Conservation (phyloP, 2,797 vertebrate genomes). For the Phrynocephalus vlangalii region DNA sequence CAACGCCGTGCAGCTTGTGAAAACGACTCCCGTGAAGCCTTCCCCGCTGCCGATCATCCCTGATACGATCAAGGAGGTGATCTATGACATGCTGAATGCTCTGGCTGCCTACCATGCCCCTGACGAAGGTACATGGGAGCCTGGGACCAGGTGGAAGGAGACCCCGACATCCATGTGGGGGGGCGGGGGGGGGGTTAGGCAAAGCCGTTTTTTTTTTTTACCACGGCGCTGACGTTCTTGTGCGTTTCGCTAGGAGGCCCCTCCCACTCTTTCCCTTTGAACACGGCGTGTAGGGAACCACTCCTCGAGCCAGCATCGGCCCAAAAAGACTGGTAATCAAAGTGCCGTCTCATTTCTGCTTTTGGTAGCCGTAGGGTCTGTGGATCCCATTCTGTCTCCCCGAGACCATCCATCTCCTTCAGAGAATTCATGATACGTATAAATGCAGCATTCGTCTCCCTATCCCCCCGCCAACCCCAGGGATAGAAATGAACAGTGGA, state of each 20-base stretch:
- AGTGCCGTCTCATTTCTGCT: neutral
- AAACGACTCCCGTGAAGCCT: slow-evolving; percentile 93
- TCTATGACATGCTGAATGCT: slow-evolving; percentile 97
- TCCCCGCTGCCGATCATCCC: slow-evolving; percentile 91
- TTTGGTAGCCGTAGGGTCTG: neutral
- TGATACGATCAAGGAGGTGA: slow-evolving; percentile 95
- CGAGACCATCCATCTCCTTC: too few species aligned
- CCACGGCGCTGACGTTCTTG: neutral
- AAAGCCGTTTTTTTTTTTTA: too few species aligned
- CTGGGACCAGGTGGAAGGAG: neutral
- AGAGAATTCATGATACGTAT: neutral
- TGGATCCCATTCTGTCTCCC: neutral
- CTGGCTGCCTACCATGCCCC: slow-evolving; percentile 94
- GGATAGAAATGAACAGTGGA: neutral
- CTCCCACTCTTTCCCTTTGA: neutral
- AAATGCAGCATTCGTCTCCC: neutral
- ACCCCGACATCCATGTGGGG: neutral
- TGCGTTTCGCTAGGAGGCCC: neutral
- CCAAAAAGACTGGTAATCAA: neutral
- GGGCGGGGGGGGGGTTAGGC: too few species aligned
- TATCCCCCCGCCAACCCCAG: neutral
- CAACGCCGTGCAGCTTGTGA: slow-evolving; percentile 94
- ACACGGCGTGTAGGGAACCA: neutral
- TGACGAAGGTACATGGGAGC: slow-evolving; percentile 86
- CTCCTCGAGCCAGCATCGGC: neutral